These are phyloP conservation scores for Nomada fabriciana DNA, from an alignment of 2,888 invertebrate genomes.

Conservation along the genomic window DNA sequence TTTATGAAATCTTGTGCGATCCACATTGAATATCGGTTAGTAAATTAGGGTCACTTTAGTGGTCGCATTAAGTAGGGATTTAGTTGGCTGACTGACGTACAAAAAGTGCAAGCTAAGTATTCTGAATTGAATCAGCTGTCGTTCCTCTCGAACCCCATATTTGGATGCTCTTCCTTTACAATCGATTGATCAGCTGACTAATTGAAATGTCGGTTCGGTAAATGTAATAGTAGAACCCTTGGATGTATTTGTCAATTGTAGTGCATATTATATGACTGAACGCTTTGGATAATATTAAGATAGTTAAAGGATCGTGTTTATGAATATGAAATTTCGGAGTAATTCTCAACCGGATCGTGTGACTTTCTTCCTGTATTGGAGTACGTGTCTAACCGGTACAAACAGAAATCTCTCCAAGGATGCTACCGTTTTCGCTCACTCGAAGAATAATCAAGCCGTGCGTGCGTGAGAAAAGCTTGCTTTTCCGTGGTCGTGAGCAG, in stretches of 20 bases:
- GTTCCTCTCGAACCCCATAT: neutral
- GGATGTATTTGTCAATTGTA: too few species aligned
- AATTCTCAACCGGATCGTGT: too few species aligned
- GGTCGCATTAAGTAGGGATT: too few species aligned
- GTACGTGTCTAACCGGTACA: too few species aligned
- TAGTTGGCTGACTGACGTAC: neutral
- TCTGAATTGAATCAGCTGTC: neutral
- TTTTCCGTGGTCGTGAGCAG: constrained; percentile 1
- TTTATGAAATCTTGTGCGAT: neutral
- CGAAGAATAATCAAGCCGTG: constrained; percentile 31
- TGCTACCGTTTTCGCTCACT: neutral
- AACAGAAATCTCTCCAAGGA: neutral
- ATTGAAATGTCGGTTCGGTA: neutral
- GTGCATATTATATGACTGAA: too few species aligned
- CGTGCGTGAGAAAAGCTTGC: constrained; percentile 14
- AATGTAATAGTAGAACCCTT: too few species aligned
- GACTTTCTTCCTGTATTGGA: too few species aligned
- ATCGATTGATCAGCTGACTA: constrained; percentile 1
- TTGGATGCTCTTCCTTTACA: too few species aligned
- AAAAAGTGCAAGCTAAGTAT: neutral
- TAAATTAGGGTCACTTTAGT: neutral
- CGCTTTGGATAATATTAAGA: too few species aligned
- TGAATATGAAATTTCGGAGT: too few species aligned
- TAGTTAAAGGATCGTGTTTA: too few species aligned
- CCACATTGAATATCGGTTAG: neutral